Conservation (phyloP, 2,797 vertebrate genomes). For the Gallinago solitaria region DNA sequence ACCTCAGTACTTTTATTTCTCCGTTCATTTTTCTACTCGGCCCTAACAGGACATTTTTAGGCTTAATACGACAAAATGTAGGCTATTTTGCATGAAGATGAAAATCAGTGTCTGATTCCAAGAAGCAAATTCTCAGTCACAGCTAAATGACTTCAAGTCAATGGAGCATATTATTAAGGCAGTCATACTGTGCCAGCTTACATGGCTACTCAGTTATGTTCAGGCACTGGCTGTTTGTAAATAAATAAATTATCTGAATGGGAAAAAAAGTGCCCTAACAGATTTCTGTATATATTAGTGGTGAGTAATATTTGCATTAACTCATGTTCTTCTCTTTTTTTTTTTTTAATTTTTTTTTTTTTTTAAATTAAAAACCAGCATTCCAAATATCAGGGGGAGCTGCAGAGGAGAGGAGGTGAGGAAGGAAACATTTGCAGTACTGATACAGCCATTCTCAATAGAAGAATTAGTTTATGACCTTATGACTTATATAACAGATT, state of each 20-base stretch:
- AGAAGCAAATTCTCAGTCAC: conserved; percentile 1
- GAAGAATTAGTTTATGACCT: neutral
- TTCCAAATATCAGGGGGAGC: neutral
- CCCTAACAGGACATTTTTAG: neutral
- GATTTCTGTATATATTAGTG: neutral
- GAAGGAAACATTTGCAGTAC: neutral
- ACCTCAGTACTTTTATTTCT: neutral
- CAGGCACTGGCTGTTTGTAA: neutral
- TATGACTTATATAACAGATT: neutral
- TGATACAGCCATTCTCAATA: neutral
- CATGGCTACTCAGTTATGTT: neutral
- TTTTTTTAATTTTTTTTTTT: neutral
- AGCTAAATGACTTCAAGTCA: neutral
- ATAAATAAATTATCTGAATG: neutral
- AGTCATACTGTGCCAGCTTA: neutral
- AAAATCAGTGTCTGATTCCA: neutral
- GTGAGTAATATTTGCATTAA: neutral
- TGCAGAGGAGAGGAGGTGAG: neutral
- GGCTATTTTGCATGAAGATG: neutral
- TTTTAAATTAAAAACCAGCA: neutral
- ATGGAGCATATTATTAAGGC: neutral
- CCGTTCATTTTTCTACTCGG: neutral
- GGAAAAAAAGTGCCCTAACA: neutral
- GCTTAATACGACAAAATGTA: neutral
- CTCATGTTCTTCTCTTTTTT: neutral